Conservation (phyloP, 2,797 vertebrate species). For the Sebastes matsubarae region DNA sequence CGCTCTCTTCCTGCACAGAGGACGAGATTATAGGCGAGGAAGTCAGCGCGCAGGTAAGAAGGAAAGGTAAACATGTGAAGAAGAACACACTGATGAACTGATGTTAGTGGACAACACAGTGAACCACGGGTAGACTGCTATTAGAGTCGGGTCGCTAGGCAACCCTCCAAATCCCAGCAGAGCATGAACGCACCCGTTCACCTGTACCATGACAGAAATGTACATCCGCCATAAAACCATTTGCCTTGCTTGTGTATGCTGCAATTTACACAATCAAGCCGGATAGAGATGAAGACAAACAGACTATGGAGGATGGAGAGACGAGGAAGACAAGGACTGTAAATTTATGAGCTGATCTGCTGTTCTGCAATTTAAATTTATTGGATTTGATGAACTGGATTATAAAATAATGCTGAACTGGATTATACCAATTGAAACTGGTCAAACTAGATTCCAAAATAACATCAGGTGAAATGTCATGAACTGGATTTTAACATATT, state of each 20-base stretch:
- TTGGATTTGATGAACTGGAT: not conserved
- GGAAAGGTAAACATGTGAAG: not conserved
- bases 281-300: not conserved
- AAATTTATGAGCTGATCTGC: not conserved
- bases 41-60: not conserved
- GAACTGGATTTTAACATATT: not conserved
- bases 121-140: not conserved
- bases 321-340: not conserved
- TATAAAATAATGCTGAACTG: not conserved
- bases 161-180: not conserved
- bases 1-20: slow-evolving; percentile 87
- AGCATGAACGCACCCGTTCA: not conserved
- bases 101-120: not conserved
- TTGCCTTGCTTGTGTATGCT: not conserved
- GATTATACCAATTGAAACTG: not conserved
- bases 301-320: not conserved
- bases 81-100: not conserved
- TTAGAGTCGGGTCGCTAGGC: not conserved
- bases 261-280: not conserved
- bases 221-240: not conserved
- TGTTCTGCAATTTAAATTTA: not conserved
- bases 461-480: not conserved
- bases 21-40: not conserved
- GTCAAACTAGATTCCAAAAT: not conserved
- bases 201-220: not conserved